A percentile compares a stretch with the other conserved stretches of the same genome.
Conservation (phyloP, 1,140 invertebrate genomes). For the Aphis gossypii region DNA sequence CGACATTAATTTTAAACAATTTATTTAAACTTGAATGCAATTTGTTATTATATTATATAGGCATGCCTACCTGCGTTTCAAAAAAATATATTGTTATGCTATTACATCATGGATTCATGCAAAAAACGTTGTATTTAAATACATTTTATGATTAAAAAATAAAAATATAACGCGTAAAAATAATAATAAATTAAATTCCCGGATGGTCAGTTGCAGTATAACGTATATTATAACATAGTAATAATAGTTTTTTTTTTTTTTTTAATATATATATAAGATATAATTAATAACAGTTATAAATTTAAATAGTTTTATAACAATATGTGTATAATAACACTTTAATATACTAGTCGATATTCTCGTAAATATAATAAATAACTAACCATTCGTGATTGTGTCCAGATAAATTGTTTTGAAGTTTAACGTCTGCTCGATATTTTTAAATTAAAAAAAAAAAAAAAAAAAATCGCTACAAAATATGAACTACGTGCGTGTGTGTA, state of each 20-base stretch:
- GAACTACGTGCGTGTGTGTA: not conserved
- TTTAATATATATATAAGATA: not conserved
- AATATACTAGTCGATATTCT: not conserved
- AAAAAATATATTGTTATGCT: not conserved
- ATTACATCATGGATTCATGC: not conserved
- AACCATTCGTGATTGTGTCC: not conserved
- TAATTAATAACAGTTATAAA: not conserved
- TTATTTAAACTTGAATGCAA: not conserved
- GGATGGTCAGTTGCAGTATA: not conserved
- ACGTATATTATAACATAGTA: not conserved
- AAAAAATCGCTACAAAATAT: not conserved
- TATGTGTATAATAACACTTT: not conserved
- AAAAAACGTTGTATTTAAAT: not conserved
- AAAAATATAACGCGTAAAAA: not conserved
- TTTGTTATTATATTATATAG: not conserved
- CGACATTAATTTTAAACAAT: not conserved
- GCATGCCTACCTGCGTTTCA: not conserved
- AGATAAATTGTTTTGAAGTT: not conserved
- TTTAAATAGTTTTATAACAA: not conserved
- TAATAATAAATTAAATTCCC: conserved; percentile 6
- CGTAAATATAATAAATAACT: conserved; percentile 11
- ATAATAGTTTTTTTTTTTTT: not conserved
- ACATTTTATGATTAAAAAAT: not conserved
- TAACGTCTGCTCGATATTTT: not conserved
- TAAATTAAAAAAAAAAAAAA: not conserved